Base-by-base conservation (phyloP, 2,888 invertebrate species). In the Hymenopus coronatus region DNA sequence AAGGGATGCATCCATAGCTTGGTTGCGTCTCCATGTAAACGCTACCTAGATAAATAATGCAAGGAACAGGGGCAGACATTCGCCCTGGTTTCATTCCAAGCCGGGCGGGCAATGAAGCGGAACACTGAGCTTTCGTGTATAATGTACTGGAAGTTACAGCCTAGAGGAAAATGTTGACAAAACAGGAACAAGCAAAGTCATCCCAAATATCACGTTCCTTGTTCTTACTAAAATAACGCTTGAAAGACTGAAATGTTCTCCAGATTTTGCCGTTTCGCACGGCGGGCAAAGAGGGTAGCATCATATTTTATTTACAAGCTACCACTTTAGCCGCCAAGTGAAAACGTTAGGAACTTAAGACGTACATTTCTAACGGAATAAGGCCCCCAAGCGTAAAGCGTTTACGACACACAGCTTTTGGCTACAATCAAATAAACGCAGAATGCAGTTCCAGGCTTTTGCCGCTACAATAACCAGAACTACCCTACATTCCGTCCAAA, bases 91-190 rank as follows among this genome's bases (percentile, higher is more conserved):
- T 70, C 54, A 70, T 70, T 25, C 54, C 54, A 70, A 25, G 54
- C 54, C 54, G 20, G 54, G 54, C 54, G 54, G 54, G 54, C 54
- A 70, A 70, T 46, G 46, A 46, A 46, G 27, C 85, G 85, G n/a
- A 40, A 46, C 85, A 27, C n/a, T 46, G n/a, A 46, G 85, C 85
- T 46, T 85, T 46, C 46, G 46, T 46, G 46, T 85, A 85, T 85
- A 85, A 85, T 85, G 85, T 85, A 85, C 85, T 85, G 46, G 85
- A 85, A 85, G 85, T 46, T 85, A 46, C n/a, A 85, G 9, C 30
- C 84, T 33, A 28, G 84, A 33, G 54, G 54, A 70, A 70, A 70
- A 70, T 70, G 54, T 70, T 70, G 54, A 70, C 54, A 70, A 70
- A 70, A 70, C 54, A 70, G 54, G 54, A 70, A 70, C 54, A 70